Base-by-base conservation (phyloP, 2,797 vertebrate genomes). In the Prunella strophiata region DNA sequence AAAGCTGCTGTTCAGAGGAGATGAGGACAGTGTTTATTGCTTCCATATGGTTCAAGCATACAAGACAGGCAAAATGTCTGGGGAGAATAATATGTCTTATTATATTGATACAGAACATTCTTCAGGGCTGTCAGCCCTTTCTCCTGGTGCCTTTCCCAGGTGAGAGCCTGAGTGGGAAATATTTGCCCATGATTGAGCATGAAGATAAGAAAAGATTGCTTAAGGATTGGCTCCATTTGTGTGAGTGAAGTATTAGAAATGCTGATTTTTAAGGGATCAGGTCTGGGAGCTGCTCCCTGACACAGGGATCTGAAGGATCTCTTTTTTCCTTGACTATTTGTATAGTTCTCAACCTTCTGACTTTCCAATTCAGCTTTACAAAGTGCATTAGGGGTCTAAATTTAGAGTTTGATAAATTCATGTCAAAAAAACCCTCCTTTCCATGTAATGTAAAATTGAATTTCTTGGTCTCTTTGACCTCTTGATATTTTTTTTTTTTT, bases 1-100 rank as follows among this genome's bases (percentile, higher is more conserved):
- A 90, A 95, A 95, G 94, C 95, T 96, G 94, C 93, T 94, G 91
- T 90, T 93, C 55, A 14, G 72, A 68, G 93, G 93, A 91, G 94
- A 96, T 63, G 91, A 93, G 89, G 90, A 36, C 20, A 29, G 67
- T 85, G 94, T 94, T 96, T 94, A 96, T 94, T 88, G 85, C 92
- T 93, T 94, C 96, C 96, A 95, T 96, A 95, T 96, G 96, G 91
- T 85, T 74, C 78, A 67, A 77, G 70, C 85, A 81, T 66, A 66
- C 2, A 73, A 88, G 94, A 42, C 91, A 94, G 74, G 67, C 91
- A 87, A 5, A 82, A 81, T 52, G 83, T 93, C 90, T 95, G 89
- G 59, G 72, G 83, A 95, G 90, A 38, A 62, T 71, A 84, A 25
- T 40, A 17, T 23, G 58, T 70, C 85, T 76, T 67, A 9, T 27